Conservation (phyloP, 2,888 invertebrate genomes). For the Eristalis pertinax region DNA sequence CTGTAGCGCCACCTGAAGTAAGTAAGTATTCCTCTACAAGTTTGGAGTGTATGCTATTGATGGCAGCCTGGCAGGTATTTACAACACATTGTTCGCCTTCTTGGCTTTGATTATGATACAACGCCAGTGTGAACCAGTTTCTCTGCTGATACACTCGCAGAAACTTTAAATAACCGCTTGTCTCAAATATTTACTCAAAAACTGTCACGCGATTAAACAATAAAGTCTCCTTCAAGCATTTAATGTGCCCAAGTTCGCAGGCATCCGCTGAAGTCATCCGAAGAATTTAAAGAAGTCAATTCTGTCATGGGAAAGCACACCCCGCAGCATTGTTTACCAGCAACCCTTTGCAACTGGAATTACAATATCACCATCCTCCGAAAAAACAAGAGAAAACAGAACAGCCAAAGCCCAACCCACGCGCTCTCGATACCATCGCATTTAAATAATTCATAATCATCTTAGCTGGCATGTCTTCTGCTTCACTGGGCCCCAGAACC, state of each 20-base stretch:
- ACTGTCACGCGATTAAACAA: too few relatives aligned
- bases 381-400: fast-evolving
- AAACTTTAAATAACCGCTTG: background rate
- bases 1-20: too few relatives aligned
- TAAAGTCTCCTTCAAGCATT: background rate
- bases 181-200: background rate
- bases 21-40: too few relatives aligned
- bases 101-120: too few relatives aligned
- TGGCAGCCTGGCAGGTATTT: too few relatives aligned
- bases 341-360: background rate
- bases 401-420: background rate
- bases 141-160: too few relatives aligned
- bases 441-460: conserved; percentile 51
- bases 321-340: background rate
- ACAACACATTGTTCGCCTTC: too few relatives aligned
- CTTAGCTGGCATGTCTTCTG: conserved; percentile 36
- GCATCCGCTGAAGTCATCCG: background rate
- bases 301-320: background rate
- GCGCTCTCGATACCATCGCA: background rate
- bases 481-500: conserved; percentile 28
- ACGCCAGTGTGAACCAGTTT: too few relatives aligned
- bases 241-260: background rate
- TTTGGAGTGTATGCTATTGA: too few relatives aligned
- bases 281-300: background rate
- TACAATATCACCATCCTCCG: background rate